Percentiles rank a stretch among this genome's conserved stretches.
Conservation (phyloP, 2,888 invertebrate genomes). For the Merodon equestris region DNA sequence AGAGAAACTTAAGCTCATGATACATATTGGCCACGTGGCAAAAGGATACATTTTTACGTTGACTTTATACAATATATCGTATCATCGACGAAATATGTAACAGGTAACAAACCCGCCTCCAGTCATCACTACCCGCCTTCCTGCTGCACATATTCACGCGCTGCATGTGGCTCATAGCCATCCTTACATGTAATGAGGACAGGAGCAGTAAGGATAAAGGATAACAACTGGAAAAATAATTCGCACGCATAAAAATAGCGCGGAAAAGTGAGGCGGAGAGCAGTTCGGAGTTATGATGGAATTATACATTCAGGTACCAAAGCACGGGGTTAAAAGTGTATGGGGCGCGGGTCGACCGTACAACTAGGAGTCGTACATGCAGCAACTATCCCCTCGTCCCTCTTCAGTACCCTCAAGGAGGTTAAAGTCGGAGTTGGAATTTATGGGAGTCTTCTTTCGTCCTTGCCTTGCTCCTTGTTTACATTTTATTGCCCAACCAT, state of each 20-base stretch:
- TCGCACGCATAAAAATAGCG: slow-evolving; percentile 45
- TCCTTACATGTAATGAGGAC: slow-evolving; percentile 11
- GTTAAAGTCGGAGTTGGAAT: slow-evolving; percentile 54
- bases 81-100: no score
- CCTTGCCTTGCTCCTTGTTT: slow-evolving; percentile 32
- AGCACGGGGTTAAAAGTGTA: slow-evolving; percentile 2
- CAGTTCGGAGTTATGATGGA: slow-evolving; percentile 49
- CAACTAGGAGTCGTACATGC: no score
- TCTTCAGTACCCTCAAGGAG: slow-evolving; percentile 32
- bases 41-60: not conserved
- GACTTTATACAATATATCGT: slow-evolving; percentile 21
- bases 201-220: slow-evolving; percentile 1
- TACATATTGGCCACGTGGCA: slow-evolving; percentile 48
- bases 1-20: no score
- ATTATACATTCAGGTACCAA: slow-evolving; percentile 56
- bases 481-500: slow-evolving; percentile 49
- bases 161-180: slow-evolving; percentile 34
- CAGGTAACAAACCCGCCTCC: slow-evolving; percentile 32
- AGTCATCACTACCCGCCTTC: slow-evolving; percentile 12
- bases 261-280: not conserved
- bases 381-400: slow-evolving; percentile 33
- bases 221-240: slow-evolving; percentile 27
- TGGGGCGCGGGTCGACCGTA: not conserved
- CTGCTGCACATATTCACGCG: slow-evolving; percentile 30
- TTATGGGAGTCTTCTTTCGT: slow-evolving; percentile 45